phyloP scores from a whole-genome alignment of 2,113 vertebrate species.

The Erinaceus europaeus region DNA sequence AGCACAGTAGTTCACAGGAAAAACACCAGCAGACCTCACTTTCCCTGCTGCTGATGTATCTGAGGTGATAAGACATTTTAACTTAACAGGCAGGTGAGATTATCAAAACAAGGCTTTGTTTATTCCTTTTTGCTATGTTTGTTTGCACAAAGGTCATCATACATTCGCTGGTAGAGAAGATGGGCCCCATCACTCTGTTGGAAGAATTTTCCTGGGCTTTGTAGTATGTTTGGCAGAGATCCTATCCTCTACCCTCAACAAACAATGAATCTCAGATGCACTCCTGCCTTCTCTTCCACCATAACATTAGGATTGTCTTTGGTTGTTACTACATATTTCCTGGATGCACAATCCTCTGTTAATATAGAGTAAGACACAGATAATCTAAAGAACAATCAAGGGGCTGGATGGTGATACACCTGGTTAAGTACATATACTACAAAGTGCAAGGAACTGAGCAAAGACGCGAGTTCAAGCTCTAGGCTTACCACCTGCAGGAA shows the following conservation, averaged over 20 bases:
- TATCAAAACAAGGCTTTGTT: not conserved
- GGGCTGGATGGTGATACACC: no score
- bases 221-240: not conserved
- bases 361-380: not conserved
- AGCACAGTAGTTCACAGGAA: not conserved
- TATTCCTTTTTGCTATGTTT: not conserved
- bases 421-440: no score
- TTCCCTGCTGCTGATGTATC: not conserved
- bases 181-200: not conserved
- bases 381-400: no score
- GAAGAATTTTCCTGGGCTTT: not conserved
- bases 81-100: not conserved
- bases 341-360: not conserved
- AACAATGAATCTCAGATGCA: not conserved
- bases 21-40: accelerated
- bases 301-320: accelerated
- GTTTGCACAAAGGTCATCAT: not conserved
- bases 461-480: no score
- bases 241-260: not conserved
- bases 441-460: no score
- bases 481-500: no score
- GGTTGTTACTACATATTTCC: no score
- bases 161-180: not conserved
- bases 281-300: no score
- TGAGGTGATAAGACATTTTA: not conserved